Evolutionary conservation across 2,113 vertebrate species (phyloP).

Genomic region (Paratilapia polleni): DNA sequence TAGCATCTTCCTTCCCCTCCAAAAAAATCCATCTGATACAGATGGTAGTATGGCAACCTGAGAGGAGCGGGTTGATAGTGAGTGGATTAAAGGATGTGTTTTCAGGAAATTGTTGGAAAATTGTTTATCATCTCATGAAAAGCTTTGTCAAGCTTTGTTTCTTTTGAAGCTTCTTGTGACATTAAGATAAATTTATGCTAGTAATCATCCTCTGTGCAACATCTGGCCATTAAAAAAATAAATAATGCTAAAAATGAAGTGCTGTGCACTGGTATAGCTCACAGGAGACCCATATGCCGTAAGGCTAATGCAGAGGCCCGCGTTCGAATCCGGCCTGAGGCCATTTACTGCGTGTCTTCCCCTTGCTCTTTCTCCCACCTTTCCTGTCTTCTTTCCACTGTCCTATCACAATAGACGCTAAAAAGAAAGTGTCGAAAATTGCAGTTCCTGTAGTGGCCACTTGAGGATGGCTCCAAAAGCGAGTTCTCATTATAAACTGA

Average conservation of each 20-base stretch:
- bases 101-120: neutral
- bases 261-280: too few relatives aligned
- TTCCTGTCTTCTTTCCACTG: too few relatives aligned
- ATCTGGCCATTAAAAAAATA: neutral
- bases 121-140: neutral
- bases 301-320: too few relatives aligned
- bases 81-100: constrained; percentile 27
- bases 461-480: neutral
- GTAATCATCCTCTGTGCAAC: neutral
- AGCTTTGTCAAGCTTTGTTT: neutral
- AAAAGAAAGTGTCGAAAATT: neutral
- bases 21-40: constrained; percentile 53
- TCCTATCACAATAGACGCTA: too few relatives aligned
- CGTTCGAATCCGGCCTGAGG: too few relatives aligned
- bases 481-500: too few relatives aligned
- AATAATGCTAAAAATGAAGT: neutral
- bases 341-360: too few relatives aligned
- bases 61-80: neutral
- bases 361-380: too few relatives aligned
- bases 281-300: too few relatives aligned
- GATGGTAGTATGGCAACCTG: constrained; percentile 9
- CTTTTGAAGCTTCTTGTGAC: neutral
- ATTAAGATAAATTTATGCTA: neutral
- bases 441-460: neutral
- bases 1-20: constrained; percentile 42